Evolutionary conservation across 2,888 invertebrate genomes (phyloP), one percentile per base, ranked within the genome.

Genomic region (Napeogenes inachia): DNA sequence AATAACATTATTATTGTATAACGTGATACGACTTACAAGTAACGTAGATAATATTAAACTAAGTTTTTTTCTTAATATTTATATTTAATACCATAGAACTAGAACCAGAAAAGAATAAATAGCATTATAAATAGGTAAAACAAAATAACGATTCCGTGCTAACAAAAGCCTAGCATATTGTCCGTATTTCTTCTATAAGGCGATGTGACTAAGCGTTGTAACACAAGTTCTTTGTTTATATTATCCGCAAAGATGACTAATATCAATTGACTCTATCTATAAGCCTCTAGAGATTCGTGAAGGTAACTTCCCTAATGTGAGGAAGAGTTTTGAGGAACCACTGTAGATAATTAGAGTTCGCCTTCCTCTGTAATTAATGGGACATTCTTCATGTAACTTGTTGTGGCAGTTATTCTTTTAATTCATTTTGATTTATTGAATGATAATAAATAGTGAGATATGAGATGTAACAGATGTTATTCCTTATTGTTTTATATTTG

Each of bases 311-410:
- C 75, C 79, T 85, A 87, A 86, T 85, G 82, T 84, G 80, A 77
- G 78, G 73, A 73, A 76, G 79, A 86, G 81, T 86, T 87, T 85
- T 82, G 78, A 80, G 76, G 78, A 75, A 81, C 81, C 79, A 81
- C 84, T 85, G 82, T 73, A 80, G 78, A 79, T 86, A 86, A 86
- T 87, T 84, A 85, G 76, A 84, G 81, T 84, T 84, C 75, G 80
- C 75, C 71, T 75, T 81, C 77, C 74, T 73, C 78, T 79, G 78
- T 84, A 85, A 86, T 84, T 85, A 81, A 79, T 74, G 73, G 76
- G 85, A 85, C 85, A 77, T 77, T 78, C 74, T 79, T 76, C 70
- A 67, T 70, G 73, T 70, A 63, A 65, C 64, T 68, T 67, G 62
- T 71, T 71, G 71, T 71, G 72, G 54, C 61, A 57, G 62, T 21